Conservation (phyloP, 1,140 invertebrate species). For the Drosophila miranda region DNA sequence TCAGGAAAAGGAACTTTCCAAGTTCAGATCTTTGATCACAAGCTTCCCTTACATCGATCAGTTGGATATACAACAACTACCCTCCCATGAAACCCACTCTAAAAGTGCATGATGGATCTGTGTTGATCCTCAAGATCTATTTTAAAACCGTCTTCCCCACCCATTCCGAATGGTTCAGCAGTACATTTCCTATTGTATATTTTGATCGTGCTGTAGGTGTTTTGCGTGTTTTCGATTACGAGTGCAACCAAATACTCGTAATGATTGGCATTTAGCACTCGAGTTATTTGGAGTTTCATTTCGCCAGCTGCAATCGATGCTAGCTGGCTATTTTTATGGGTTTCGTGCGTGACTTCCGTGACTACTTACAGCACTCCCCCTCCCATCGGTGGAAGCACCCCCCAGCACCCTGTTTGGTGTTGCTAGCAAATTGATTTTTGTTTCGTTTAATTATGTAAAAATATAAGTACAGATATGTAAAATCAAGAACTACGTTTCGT, state of each 20-base stretch:
- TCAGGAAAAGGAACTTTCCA: no score
- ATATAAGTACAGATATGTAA: slow-evolving; percentile 37
- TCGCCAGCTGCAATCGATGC: no score
- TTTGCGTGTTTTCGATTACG: no score
- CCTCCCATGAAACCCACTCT: no score
- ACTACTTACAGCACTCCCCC: neutral
- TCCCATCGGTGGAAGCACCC: neutral
- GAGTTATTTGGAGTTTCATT: slow-evolving; percentile 30
- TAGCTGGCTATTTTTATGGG: slow-evolving; percentile 44
- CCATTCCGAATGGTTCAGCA: no score
- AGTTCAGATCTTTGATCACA: no score
- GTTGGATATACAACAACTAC: no score
- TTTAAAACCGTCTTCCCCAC: no score
- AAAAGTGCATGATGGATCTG: no score
- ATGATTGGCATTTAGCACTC: slow-evolving; percentile 41
- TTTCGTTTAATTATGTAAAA: slow-evolving; percentile 47
- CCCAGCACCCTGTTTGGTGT: neutral
- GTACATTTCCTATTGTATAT: slow-evolving; percentile 5
- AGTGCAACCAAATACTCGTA: no score
- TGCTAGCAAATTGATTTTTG: slow-evolving; percentile 13
- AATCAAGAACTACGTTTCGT: slow-evolving; percentile 48
- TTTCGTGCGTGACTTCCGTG: slow-evolving; percentile 55
- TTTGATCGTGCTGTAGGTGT: neutral
- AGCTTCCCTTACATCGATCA: no score
- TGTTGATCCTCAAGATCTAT: no score